Evolutionary conservation across 2,113 vertebrate genomes (phyloP).

Genomic region (Diadophis punctatus): DNA sequence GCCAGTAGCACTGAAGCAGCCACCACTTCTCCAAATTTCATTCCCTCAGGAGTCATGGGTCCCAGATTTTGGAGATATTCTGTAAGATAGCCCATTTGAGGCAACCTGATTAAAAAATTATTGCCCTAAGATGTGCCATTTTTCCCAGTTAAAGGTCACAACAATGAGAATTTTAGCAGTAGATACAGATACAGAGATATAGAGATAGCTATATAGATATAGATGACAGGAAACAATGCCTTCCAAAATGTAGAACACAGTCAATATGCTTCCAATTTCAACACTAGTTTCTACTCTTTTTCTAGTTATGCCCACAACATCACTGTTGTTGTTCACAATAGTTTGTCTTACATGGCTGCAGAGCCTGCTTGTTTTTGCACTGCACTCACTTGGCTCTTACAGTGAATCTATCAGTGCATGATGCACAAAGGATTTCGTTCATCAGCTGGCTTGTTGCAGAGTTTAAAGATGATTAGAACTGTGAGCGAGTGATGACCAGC

Average conservation of each 20-base stretch:
- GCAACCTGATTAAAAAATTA: background rate
- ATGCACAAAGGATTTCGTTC: background rate
- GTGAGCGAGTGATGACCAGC: background rate
- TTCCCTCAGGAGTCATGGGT: background rate
- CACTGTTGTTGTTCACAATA: background rate
- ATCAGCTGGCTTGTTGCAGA: background rate
- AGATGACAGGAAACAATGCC: rapidly evolving
- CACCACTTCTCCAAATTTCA: background rate
- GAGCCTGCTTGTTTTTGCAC: background rate
- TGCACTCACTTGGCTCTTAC: background rate
- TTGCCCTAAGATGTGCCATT: background rate
- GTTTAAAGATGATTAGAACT: background rate
- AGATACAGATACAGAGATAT: background rate
- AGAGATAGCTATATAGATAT: background rate
- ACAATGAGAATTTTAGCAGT: background rate
- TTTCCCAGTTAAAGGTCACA: background rate
- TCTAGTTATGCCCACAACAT: background rate
- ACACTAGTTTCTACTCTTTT: background rate
- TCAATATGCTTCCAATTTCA: background rate
- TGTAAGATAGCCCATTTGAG: background rate
- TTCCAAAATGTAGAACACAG: background rate
- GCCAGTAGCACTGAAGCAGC: background rate
- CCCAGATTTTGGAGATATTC: background rate
- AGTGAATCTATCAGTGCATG: background rate
- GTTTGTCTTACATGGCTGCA: background rate